Percentiles rank a stretch among this genome's conserved stretches.
phyloP scores from a whole-genome alignment of 2,113 vertebrate genomes.

The Paratilapia polleni region DNA sequence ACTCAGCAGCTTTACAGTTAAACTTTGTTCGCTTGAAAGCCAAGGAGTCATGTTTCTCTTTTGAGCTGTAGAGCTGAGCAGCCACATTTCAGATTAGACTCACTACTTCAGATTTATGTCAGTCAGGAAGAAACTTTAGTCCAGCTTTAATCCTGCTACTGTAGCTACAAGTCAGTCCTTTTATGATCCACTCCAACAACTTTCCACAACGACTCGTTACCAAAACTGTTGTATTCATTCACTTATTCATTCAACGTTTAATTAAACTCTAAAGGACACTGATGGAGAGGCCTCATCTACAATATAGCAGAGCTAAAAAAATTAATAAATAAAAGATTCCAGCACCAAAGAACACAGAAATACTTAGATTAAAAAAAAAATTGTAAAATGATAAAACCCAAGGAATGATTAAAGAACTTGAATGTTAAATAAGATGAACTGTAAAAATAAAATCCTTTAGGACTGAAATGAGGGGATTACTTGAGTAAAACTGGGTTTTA shows the following conservation, averaged over 20 bases:
- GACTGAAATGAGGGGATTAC: too few species aligned
- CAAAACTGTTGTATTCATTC: neutral
- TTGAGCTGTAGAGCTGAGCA: neutral
- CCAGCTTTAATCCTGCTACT: neutral
- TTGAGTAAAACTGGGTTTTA: too few species aligned
- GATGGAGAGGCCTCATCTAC: too few species aligned
- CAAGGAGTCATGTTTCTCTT: neutral
- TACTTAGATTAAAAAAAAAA: too few species aligned
- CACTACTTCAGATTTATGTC: neutral
- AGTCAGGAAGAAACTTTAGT: too few species aligned
- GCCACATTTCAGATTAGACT: neutral
- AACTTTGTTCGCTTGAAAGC: too few species aligned
- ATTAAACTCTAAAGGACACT: neutral
- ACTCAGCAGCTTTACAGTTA: neutral
- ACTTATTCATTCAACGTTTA: neutral
- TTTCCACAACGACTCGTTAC: neutral
- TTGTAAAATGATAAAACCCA: too few species aligned
- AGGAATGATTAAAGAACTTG: too few species aligned
- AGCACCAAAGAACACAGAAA: neutral
- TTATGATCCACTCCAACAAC: neutral
- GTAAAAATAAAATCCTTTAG: too few species aligned
- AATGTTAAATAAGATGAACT: too few species aligned
- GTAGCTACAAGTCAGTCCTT: neutral
- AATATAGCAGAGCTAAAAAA: too few species aligned
- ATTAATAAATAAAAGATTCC: neutral